These are phyloP conservation scores for Anoplopoma fimbria DNA, from an alignment of 2,113 vertebrate genomes.

Conservation along the genomic window DNA sequence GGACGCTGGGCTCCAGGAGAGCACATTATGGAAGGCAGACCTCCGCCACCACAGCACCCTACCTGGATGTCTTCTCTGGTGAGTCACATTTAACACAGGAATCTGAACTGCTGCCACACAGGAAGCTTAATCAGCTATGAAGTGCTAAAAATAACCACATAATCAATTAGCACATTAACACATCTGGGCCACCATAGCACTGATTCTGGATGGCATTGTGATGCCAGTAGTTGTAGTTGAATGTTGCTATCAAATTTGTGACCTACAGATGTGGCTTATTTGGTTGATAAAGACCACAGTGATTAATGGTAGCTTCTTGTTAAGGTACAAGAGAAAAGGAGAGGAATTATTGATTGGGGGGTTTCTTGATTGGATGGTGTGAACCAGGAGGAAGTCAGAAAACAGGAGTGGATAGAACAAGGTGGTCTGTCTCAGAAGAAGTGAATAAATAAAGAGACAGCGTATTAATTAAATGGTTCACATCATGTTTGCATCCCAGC, in stretches of 20 bases:
- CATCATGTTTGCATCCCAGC: neutral
- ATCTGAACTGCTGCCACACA: neutral
- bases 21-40: slow-evolving; percentile 79
- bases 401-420: slow-evolving; percentile 7
- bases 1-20: slow-evolving; percentile 81
- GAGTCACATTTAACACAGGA: slow-evolving; percentile 70
- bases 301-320: neutral
- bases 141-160: neutral
- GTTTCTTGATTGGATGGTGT: neutral
- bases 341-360: neutral
- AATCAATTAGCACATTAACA: neutral
- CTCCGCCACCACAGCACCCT: slow-evolving; percentile 73
- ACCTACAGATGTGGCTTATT: neutral
- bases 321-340: neutral
- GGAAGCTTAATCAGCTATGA: neutral
- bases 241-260: neutral
- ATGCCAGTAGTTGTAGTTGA: neutral
- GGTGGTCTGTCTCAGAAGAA: neutral
- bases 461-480: neutral
- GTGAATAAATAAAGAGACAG: neutral
- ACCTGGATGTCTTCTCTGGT: slow-evolving; percentile 96
- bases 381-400: neutral
- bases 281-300: neutral
- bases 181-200: neutral
- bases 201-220: neutral